These are phyloP conservation scores for Pelmatolapia mariae DNA, from an alignment of 2,113 vertebrate genomes.

Conservation along the genomic window DNA sequence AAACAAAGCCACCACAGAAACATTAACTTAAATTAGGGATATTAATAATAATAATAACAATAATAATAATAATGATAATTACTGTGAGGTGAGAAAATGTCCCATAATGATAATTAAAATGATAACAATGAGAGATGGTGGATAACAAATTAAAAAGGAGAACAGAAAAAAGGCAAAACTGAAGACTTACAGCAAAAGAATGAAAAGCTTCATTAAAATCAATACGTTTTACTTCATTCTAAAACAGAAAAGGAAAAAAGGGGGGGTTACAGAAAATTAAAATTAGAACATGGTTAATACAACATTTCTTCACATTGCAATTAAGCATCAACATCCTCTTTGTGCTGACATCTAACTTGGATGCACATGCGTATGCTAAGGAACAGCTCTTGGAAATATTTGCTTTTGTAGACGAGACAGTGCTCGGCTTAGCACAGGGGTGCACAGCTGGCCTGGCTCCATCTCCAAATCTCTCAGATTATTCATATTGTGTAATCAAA, in stretches of 20 bases:
- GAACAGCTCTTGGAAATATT: neutral
- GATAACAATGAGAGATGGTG: conserved; percentile 38
- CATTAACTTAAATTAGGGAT: neutral
- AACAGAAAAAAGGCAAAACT: conserved; percentile 70
- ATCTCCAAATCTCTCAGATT: neutral
- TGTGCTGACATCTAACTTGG: neutral
- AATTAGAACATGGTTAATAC: conserved; percentile 67
- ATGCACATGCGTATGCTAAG: neutral
- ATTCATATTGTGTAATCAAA: neutral
- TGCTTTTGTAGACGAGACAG: neutral
- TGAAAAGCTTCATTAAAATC: conserved; percentile 83
- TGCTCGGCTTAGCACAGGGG: neutral
- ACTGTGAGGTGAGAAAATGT: conserved; percentile 14
- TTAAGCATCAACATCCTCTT: conserved; percentile 38
- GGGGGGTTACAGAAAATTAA: conserved; percentile 66
- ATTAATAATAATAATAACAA: neutral
- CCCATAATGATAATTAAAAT: conserved; percentile 39
- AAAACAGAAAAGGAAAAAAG: conserved; percentile 69
- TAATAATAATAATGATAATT: neutral
- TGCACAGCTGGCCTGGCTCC: neutral
- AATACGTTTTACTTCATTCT: conserved; percentile 83
- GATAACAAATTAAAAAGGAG: conserved; percentile 50
- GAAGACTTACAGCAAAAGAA: conserved; percentile 82
- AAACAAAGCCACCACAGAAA: neutral
- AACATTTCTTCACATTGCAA: conserved; percentile 55